These are phyloP conservation scores for Mya arenaria DNA, from an alignment of 1,140 invertebrate genomes.

Conservation along the genomic window DNA sequence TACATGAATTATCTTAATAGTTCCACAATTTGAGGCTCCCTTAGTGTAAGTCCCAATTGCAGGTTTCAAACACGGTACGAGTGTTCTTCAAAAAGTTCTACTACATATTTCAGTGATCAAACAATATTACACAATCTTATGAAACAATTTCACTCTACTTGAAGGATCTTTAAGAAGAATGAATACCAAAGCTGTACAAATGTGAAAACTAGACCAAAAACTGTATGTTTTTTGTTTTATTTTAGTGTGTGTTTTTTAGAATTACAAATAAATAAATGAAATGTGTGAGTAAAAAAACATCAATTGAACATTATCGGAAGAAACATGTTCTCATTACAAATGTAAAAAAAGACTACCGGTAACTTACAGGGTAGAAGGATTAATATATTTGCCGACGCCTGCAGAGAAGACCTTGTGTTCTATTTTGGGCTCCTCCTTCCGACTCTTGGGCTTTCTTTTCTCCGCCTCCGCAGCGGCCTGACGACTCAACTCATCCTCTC, in stretches of 20 bases:
- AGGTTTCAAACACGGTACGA: background rate
- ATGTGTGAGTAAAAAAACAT: background rate
- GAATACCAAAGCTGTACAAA: background rate
- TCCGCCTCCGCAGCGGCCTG: conserved; percentile 82
- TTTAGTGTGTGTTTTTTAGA: background rate
- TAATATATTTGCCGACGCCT: conserved; percentile 89
- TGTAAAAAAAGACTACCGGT: background rate
- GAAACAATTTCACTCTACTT: background rate
- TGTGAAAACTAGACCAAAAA: background rate
- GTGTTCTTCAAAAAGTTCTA: background rate
- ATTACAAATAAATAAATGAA: background rate
- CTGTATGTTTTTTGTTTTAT: background rate
- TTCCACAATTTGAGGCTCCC: background rate
- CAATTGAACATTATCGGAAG: background rate
- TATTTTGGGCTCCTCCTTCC: conserved; percentile 81
- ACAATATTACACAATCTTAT: background rate
- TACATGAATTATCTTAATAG: background rate
- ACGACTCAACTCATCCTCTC: conserved; percentile 84
- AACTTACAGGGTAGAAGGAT: conserved; percentile 67
- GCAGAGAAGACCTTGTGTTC: conserved; percentile 88
- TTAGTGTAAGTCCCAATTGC: background rate
- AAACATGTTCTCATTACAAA: background rate
- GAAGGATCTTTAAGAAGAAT: background rate
- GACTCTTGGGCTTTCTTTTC: conserved; percentile 83
- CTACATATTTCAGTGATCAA: background rate